phyloP scores from a whole-genome alignment of 2,797 vertebrate species.

The Sparidentex hasta region DNA sequence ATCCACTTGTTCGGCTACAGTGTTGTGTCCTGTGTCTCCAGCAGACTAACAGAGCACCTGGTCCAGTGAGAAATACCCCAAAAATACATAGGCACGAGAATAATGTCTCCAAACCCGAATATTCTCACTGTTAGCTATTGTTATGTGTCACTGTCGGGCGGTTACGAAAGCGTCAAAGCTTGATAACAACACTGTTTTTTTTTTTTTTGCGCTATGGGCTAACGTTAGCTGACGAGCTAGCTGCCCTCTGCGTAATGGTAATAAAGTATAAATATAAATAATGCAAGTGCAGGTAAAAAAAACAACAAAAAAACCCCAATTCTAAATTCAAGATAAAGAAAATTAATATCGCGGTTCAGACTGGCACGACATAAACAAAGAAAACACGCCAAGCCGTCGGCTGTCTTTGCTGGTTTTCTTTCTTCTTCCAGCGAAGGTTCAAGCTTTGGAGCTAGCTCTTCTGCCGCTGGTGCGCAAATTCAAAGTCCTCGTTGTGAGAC shows the following conservation, averaged over 20 bases:
- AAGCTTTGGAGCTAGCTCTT: constrained; percentile 57
- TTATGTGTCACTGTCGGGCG: constrained; percentile 26
- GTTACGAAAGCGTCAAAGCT: constrained; percentile 65
- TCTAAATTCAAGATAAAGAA: not conserved
- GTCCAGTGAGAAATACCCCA: not conserved
- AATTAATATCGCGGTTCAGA: constrained; percentile 15
- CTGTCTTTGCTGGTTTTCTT: constrained; percentile 44
- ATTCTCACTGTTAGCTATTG: not conserved
- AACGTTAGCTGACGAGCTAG: constrained; percentile 69
- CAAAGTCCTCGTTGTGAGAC: constrained; percentile 18
- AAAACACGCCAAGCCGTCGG: constrained; percentile 38
- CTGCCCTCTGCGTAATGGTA: constrained; percentile 1
- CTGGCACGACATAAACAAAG: constrained; percentile 63
- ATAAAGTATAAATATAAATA: constrained; percentile 57
- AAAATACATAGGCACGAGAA: constrained; percentile 14
- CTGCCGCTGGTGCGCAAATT: constrained; percentile 35
- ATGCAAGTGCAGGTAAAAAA: not conserved
- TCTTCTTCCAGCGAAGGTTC: constrained; percentile 45
- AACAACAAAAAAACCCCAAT: too few relatives aligned
- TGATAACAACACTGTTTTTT: constrained; percentile 47
- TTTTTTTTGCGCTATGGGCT: constrained; percentile 46
- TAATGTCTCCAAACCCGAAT: not conserved
- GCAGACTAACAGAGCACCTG: not conserved
- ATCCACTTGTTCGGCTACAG: constrained; percentile 6
- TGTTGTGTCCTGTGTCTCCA: constrained; percentile 5